Evolutionary conservation across 1,140 invertebrate species (phyloP).

Genomic region (Caenorhabditis latens): DNA sequence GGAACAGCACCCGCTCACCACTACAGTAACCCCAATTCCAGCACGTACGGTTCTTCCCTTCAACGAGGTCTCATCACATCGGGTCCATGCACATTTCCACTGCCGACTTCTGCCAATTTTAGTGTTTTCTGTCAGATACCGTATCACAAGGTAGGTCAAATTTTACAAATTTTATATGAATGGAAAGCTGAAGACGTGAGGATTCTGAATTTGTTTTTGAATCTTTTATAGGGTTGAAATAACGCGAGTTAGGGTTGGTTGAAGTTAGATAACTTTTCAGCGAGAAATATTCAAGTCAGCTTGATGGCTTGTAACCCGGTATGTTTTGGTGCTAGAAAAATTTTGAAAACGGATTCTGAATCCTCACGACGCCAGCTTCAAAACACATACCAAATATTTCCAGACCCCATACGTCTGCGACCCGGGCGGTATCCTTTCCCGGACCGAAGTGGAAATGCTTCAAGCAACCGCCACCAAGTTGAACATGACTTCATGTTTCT

Average conservation of each 20-base stretch:
- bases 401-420: conserved; percentile 57
- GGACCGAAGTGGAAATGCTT: conserved; percentile 52
- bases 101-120: conserved; percentile 28
- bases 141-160: background rate
- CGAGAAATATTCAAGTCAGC: too few relatives aligned
- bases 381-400: background rate
- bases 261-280: too few relatives aligned
- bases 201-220: too few relatives aligned
- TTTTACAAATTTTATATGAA: too few relatives aligned
- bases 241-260: too few relatives aligned
- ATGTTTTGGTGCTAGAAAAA: too few relatives aligned
- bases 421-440: conserved; percentile 44
- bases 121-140: conserved; percentile 40
- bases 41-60: conserved; percentile 22
- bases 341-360: too few relatives aligned
- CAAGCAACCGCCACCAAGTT: conserved; percentile 5
- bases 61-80: conserved; percentile 46
- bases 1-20: too few relatives aligned
- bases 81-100: conserved; percentile 51
- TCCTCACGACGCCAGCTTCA: too few relatives aligned
- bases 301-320: too few relatives aligned
- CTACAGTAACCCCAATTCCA: background rate
- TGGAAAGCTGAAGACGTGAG: too few relatives aligned
- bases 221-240: too few relatives aligned
- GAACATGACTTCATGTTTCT: conserved; percentile 59